Conservation (phyloP, 2,113 vertebrate genomes). For the Callocephalon fimbriatum region DNA sequence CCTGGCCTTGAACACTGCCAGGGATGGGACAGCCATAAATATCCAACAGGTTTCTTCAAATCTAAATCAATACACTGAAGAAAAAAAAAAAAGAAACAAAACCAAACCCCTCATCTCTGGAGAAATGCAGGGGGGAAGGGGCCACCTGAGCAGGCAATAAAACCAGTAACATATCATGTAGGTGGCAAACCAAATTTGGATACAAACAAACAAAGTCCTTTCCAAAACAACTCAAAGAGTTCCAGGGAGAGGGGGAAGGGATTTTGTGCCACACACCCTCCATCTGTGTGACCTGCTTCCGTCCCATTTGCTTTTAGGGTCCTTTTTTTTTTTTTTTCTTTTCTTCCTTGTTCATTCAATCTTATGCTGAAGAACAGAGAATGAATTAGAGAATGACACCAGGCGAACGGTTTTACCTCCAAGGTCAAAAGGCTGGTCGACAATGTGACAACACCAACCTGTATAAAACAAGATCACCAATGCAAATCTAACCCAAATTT, state of each 20-base stretch:
- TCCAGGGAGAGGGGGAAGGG: not conserved
- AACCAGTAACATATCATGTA: not conserved
- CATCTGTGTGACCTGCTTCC: not conserved
- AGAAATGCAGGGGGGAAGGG: not conserved
- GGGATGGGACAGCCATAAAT: not conserved
- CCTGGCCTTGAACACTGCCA: not conserved
- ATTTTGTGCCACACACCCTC: not conserved
- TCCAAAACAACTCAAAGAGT: not conserved
- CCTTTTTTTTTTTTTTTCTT: not conserved
- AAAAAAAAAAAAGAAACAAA: not conserved
- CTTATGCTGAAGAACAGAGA: not conserved
- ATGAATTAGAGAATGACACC: not conserved
- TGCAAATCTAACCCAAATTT: not conserved
- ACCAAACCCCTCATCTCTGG: not conserved
- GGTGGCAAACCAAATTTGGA: not conserved
- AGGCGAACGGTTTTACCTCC: not conserved
- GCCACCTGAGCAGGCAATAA: not conserved
- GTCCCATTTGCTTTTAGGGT: not conserved
- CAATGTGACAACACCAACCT: not conserved
- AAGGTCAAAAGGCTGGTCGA: not conserved
- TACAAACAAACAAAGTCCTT: not conserved
- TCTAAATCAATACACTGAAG: not conserved
- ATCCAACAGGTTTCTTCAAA: not conserved
- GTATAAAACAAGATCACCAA: not conserved
- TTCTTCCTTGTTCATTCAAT: not conserved